These are phyloP conservation scores for Zele albiditarsus DNA, from an alignment of 2,888 invertebrate species.

Conservation along the genomic window DNA sequence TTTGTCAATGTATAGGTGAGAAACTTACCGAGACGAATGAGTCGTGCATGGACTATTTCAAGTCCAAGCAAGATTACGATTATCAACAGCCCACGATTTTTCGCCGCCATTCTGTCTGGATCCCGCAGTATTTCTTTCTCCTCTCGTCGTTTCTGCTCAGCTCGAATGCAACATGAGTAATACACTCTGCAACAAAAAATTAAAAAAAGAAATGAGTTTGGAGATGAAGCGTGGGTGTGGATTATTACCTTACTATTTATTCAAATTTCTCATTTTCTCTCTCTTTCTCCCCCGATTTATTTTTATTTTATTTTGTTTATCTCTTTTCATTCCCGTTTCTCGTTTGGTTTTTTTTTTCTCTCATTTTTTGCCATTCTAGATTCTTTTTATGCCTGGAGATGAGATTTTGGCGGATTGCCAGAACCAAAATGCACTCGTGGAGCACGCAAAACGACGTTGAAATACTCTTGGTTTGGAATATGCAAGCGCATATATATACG, in stretches of 20 bases:
- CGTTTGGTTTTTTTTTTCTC: background rate
- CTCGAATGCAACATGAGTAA: constrained; percentile 59
- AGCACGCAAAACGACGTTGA: constrained; percentile 17
- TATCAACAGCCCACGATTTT: constrained; percentile 54
- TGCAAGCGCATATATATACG: constrained; percentile 11
- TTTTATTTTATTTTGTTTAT: background rate
- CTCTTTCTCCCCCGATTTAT: background rate
- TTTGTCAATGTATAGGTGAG: background rate
- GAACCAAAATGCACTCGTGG: constrained; percentile 40
- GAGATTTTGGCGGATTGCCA: constrained; percentile 34
- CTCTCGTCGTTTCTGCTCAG: constrained; percentile 51
- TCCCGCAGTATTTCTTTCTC: constrained; percentile 39
- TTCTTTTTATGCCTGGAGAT: background rate
- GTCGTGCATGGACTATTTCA: constrained; percentile 57
- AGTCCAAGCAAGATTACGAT: constrained; percentile 60
- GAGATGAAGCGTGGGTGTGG: constrained; percentile 23
- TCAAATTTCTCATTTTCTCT: constrained; percentile 4
- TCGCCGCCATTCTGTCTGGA: constrained; percentile 62
- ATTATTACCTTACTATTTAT: constrained; percentile 39
- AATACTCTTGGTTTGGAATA: constrained; percentile 31
- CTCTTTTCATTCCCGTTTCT: background rate
- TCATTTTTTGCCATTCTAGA: background rate
- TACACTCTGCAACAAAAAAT: constrained; percentile 55
- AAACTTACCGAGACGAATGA: constrained; percentile 62
- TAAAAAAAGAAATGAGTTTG: constrained; percentile 19